Evolutionary conservation across 1,140 invertebrate species (phyloP).

Genomic region (Cephus cinctus): DNA sequence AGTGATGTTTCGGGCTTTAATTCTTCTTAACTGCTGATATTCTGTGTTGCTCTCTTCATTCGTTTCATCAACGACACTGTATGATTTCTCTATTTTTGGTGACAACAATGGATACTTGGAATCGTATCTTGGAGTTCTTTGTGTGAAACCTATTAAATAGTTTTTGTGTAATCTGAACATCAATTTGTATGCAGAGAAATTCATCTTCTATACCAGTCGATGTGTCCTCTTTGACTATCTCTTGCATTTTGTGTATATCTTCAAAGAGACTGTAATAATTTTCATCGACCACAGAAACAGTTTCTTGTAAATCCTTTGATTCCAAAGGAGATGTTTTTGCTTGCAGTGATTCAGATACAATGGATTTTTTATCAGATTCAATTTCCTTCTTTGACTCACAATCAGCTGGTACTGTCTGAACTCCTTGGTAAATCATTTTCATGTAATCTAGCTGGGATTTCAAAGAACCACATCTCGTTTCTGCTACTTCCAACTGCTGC

Average conservation of each 20-base stretch:
- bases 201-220: no score
- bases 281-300: neutral
- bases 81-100: no score
- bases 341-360: neutral
- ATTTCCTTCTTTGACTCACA: no score
- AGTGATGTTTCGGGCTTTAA: no score
- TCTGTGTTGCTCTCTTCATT: no score
- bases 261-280: neutral
- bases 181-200: no score
- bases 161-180: no score
- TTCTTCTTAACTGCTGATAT: no score
- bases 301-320: neutral
- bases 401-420: neutral
- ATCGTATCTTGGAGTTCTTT: no score
- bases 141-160: no score
- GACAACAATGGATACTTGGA: no score
- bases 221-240: neutral
- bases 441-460: constrained; percentile 47
- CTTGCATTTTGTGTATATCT: constrained; percentile 3
- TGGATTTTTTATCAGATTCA: neutral
- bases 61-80: no score
- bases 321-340: neutral
- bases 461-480: constrained; percentile 42
- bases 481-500: constrained; percentile 44
- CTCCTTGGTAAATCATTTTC: constrained; percentile 38